These are phyloP conservation scores for Betta splendens DNA, from an alignment of 2,797 vertebrate genomes.

Conservation along the genomic window DNA sequence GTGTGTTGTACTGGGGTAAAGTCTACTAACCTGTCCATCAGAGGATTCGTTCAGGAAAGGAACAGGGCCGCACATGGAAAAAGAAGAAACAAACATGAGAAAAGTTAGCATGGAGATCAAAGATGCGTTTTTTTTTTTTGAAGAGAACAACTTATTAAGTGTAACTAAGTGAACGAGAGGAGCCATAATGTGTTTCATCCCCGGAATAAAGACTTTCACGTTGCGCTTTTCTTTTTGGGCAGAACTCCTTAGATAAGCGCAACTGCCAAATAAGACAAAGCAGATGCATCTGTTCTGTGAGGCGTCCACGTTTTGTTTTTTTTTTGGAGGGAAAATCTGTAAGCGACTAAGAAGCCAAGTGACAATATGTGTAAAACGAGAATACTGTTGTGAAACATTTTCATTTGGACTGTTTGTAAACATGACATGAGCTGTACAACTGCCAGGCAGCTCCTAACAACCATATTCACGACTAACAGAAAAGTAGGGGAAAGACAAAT, in stretches of 20 bases:
- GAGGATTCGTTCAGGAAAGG: conserved; percentile 41
- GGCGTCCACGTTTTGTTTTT: conserved; percentile 52
- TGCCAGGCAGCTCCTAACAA: conserved; percentile 75
- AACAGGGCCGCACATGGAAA: conserved; percentile 58
- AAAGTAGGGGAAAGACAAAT: conserved; percentile 71
- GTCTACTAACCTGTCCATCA: conserved; percentile 72
- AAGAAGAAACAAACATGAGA: conserved; percentile 34
- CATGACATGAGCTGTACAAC: conserved; percentile 59
- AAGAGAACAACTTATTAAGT: conserved; percentile 19
- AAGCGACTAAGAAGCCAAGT: conserved; percentile 54
- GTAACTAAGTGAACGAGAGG: conserved; percentile 24
- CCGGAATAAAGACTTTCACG: conserved; percentile 50
- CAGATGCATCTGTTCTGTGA: conserved; percentile 67
- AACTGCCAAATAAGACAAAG: conserved; percentile 69
- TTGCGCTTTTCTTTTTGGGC: conserved; percentile 59
- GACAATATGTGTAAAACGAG: conserved; percentile 66
- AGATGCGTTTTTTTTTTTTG: conserved; percentile 24
- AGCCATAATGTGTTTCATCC: conserved; percentile 59
- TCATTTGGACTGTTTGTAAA: conserved; percentile 84
- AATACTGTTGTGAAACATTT: conserved; percentile 68
- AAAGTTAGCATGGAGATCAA: conserved; percentile 46
- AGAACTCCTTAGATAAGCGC: conserved; percentile 44
- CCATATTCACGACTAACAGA: conserved; percentile 61
- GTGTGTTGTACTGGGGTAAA: neutral
- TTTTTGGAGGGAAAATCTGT: conserved; percentile 44